Evolutionary conservation across 2,113 vertebrate genomes (phyloP), one percentile per base, ranked within the genome.

Genomic region (Ceyx margarethae): DNA sequence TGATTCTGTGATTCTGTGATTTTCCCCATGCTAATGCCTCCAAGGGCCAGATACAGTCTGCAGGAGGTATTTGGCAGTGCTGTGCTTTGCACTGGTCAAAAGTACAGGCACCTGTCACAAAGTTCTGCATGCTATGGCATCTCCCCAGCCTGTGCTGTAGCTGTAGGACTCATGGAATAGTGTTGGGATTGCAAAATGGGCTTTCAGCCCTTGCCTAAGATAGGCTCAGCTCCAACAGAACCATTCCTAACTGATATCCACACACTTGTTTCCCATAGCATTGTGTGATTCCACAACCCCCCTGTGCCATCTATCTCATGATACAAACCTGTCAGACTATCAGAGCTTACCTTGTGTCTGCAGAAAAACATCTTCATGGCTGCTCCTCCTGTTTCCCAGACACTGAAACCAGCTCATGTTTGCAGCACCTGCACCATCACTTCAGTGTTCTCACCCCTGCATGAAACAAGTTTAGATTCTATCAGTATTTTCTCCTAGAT

Each of bases 401-500:
- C 19, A 5, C 0, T 26, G 68, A 74, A 61, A 74, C 25, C 6
- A 60, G 22, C 17, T 76, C 13, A 10, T 31, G 62, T 91, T 17
- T 58, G 56, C 46, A 94, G 80, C 56, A 93, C 15, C 22, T 0
- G 1, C 19, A 11, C 45, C 0, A 0, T 78, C 31, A 35, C 31
- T 46, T 73, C 72, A 50, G 26, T 22, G 4, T 46, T 66, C 33
- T 77, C 19, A 51, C 3, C 8, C 37, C 37, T 77, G 65, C 19
- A 66, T 16, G 31, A 78, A 91, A 71, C 26, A 71, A 64, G 20
- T 62, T 81, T 5, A 58, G 51, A 66, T 83, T 68, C 73, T 81
- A 9, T 26, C 25, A 72, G 37, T 51, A 17, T 76, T 60, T 80
- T 66, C 35, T 79, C n/a, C 50, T 3, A 58, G 22, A 69, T 62